Percentiles rank a stretch among this genome's conserved stretches.
These are phyloP conservation scores for Charanyca ferruginea DNA, from an alignment of 2,888 invertebrate species.

Conservation along the genomic window DNA sequence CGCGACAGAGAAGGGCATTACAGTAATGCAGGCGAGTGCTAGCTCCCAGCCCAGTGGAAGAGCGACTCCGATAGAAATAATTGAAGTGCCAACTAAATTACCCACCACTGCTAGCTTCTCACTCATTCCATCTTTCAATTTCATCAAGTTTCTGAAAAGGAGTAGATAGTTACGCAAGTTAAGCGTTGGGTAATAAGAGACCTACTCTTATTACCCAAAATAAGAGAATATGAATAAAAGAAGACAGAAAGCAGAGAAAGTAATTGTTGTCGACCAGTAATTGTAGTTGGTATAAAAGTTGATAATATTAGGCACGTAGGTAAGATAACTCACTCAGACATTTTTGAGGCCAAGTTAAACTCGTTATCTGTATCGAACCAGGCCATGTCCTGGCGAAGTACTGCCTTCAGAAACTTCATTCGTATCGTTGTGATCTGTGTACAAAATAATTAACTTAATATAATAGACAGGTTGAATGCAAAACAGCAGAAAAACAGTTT, in stretches of 20 bases:
- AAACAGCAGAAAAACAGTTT: no score
- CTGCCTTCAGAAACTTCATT: slow-evolving; percentile 91
- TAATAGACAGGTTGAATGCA: no score
- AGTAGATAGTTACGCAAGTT: no score
- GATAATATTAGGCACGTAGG: no score
- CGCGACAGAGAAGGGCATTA: slow-evolving; percentile 94
- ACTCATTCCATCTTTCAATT: slow-evolving; percentile 95
- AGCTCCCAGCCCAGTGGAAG: slow-evolving; percentile 96
- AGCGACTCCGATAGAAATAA: slow-evolving; percentile 93
- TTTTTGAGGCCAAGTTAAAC: slow-evolving; percentile 93
- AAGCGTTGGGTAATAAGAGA: neutral
- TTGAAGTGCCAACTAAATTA: slow-evolving; percentile 93
- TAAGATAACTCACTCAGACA: slow-evolving; percentile 93
- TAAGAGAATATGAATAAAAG: no score
- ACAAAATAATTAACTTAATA: slow-evolving; percentile 7
- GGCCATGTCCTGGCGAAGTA: slow-evolving; percentile 93
- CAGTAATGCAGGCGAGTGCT: slow-evolving; percentile 94
- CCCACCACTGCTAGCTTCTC: slow-evolving; percentile 95
- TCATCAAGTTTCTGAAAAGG: slow-evolving; percentile 93
- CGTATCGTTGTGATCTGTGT: slow-evolving; percentile 92
- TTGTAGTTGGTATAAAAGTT: no score
- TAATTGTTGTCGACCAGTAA: no score
- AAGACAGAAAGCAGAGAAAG: no score
- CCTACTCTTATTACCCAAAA: no score
- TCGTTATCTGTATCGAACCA: slow-evolving; percentile 94